Base-by-base conservation (phyloP, 1,140 invertebrate species). In the Coelopa frigida region DNA sequence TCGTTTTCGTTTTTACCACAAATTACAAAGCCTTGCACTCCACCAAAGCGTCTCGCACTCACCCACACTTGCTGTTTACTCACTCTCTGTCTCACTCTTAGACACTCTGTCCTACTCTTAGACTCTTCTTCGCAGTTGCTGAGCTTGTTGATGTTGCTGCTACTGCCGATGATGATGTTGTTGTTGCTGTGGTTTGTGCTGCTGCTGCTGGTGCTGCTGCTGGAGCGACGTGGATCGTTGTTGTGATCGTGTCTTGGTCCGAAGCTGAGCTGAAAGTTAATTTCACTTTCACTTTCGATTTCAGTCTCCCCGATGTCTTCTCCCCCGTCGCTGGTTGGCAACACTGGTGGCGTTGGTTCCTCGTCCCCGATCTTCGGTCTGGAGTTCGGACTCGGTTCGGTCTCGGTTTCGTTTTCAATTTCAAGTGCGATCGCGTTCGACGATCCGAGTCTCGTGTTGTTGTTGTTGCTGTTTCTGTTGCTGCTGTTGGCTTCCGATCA, bases 221-320 rank as follows among this genome's bases (percentile, higher is more conserved):
- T n/a, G n/a, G n/a, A n/a, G n/a, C n/a, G n/a, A n/a, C n/a, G n/a
- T n/a, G n/a, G n/a, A n/a, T n/a, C 27, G 7, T n/a, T 8, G 27
- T n/a, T 29, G 27, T 7, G n/a, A 29, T 22, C 5, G 15, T 15
- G 15, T 39, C 14, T 18, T 39, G 15, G 37, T 39, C 21, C 21
- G 14, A 39, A 39, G 37, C 21, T 21, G 20, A 8, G 21, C 21
- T 20, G 15, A 20, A 39, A 17, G 37, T 39, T 42, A 47, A 48
- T 43, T 47, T 60, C 44, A 62, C 59, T 63, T 63, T 60, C 60
- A 61, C 59, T 61, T 61, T 61, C 59, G 61, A 61, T 59, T 62
- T 61, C 59, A 62, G n/a, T 29, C 27, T 29, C n/a, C 14, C 39
- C n/a, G 22, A 14, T 27, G n/a, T 29, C 27, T 5, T 35, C 17